Evolutionary conservation across 1,140 invertebrate species (phyloP).

Genomic region (Procambarus virginalis): DNA sequence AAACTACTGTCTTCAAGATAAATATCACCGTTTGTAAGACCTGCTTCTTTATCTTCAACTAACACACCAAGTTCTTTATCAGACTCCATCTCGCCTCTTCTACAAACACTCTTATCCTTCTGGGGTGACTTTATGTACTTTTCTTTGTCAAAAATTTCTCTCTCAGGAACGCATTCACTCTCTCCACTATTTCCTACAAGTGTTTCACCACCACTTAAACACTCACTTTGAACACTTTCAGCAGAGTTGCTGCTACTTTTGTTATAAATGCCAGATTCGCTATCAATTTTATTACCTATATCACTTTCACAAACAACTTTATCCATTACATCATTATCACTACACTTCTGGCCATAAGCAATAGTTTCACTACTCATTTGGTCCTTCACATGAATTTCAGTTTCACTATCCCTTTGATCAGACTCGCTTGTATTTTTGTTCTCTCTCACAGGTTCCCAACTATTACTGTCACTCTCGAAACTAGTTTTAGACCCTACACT

Average conservation of each 20-base stretch:
- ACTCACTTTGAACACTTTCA: neutral
- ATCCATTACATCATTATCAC: neutral
- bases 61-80: neutral
- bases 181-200: neutral
- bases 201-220: neutral
- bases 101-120: neutral
- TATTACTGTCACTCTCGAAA: neutral
- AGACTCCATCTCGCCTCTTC: neutral
- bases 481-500: neutral
- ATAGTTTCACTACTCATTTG: neutral
- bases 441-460: neutral
- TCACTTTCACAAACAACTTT: neutral
- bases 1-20: neutral
- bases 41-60: neutral
- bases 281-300: neutral
- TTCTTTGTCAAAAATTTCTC: neutral
- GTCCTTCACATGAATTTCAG: neutral
- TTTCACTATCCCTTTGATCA: neutral
- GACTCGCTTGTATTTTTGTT: neutral
- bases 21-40: conserved; percentile 23
- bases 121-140: neutral
- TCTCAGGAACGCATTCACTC: neutral
- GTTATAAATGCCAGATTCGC: neutral
- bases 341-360: neutral
- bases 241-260: neutral